These are phyloP conservation scores for Andrena fulva DNA, from an alignment of 2,888 invertebrate genomes.

Conservation along the genomic window DNA sequence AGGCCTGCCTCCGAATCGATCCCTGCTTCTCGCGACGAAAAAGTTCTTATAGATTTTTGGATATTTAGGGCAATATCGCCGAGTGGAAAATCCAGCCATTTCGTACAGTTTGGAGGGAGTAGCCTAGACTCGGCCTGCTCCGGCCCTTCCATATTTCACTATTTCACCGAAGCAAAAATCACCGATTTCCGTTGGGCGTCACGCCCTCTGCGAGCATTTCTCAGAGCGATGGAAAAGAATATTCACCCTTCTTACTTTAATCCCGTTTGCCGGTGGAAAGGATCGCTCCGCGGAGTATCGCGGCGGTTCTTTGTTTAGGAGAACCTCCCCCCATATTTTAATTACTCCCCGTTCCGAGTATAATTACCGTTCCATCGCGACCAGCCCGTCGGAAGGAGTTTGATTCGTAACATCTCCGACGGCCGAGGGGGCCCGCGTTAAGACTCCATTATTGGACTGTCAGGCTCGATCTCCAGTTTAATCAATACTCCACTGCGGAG, in stretches of 20 bases:
- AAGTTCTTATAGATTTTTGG: constrained; percentile 42
- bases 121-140: background rate
- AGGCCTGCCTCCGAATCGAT: constrained; percentile 29
- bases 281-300: background rate
- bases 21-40: background rate
- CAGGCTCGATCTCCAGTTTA: constrained; percentile 57
- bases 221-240: background rate
- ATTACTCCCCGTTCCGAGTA: constrained; percentile 27
- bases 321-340: constrained; percentile 30
- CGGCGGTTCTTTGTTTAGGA: constrained; percentile 12
- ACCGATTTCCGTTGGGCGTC: constrained; percentile 1
- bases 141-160: constrained; percentile 9
- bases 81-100: constrained; percentile 10
- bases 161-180: constrained; percentile 13
- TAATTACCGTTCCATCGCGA: constrained; percentile 59
- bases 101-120: constrained; percentile 3
- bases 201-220: no score
- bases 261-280: background rate
- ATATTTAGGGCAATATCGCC: constrained; percentile 54
- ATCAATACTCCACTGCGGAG: constrained; percentile 50
- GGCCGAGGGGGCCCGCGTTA: constrained; percentile 47
- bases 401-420: constrained; percentile 56
- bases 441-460: constrained; percentile 63
- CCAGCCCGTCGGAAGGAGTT: constrained; percentile 39
- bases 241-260: background rate